Conservation (phyloP, 2,113 vertebrate species). For the Typhlomys cinereus region DNA sequence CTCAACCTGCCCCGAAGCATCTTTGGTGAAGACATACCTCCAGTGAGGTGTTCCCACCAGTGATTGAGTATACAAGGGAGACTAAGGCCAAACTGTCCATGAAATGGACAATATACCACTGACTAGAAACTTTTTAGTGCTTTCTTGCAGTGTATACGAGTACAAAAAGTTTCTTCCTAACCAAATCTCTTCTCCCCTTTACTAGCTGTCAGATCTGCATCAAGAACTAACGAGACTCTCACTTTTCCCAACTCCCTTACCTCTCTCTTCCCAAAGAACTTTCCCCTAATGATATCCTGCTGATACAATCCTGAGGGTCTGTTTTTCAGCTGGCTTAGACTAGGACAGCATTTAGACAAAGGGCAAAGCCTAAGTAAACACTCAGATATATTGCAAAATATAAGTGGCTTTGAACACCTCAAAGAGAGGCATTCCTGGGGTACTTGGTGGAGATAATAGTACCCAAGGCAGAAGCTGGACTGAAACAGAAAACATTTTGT, state of each 20-base stretch:
- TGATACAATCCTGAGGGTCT: neutral
- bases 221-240: neutral
- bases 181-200: neutral
- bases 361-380: neutral
- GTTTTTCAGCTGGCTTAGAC: neutral
- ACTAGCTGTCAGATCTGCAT: conserved; percentile 39
- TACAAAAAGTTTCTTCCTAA: neutral
- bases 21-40: neutral
- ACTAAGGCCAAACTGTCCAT: neutral
- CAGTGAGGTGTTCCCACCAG: neutral
- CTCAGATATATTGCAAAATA: neutral
- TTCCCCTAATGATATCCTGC: neutral
- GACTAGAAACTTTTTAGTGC: neutral
- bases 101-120: neutral
- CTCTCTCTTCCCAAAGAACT: neutral
- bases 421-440: neutral
- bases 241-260: neutral
- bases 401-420: neutral
- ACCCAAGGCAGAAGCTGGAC: neutral
- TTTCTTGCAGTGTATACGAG: neutral
- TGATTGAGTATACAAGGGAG: neutral
- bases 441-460: neutral
- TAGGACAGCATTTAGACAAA: conserved; percentile 11
- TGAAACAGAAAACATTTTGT: neutral
- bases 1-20: no score